Base-by-base conservation (phyloP, 2,113 vertebrate species). In the Illadopsis cleaveri region DNA sequence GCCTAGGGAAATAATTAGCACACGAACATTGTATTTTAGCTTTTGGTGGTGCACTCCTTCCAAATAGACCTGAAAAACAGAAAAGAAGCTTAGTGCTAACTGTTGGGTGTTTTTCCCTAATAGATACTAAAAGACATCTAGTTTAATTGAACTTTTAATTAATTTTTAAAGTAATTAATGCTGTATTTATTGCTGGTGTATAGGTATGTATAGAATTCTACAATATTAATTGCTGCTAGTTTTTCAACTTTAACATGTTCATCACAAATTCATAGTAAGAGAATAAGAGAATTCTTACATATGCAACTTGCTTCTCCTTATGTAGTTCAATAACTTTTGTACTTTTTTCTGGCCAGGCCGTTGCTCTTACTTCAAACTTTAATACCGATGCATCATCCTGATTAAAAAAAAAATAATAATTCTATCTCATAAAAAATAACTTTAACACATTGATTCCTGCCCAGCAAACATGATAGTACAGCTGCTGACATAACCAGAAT, bases 41-140 rank as follows among this genome's bases (percentile, higher is more conserved):
- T 98, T 99, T 94, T 98, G 98, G 93, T 98, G 98, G 93, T 99
- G 99, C 90, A 98, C 54, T 73, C 98, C 99, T 97, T 99, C 98
- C 37, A 99, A 89, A 40, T 96, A 78, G 76, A 99, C 98, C 99
- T 99, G 90, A 78, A 86, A 95, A 96, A 78, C 51, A 94, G 82
- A 85, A 62, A 91, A 68, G 30, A 92, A 76, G 8, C 44, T 87
- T 62, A 53, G 30, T 57, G 18, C 5, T 37, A 25, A 15, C 9
- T 71, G 48, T 10, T 37, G 22, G 5, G 21, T 1, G 3, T n/a
- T n/a, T 37, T 14, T 1, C 5, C 14, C 6, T 24, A 54, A 47
- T 45, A 40, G 14, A n/a, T 28, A 68, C 10, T 37, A 76, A 61
- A 48, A 48, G 5, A 13, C 47, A 48, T 22, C 23, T 48, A 24